phyloP scores from a whole-genome alignment of 37 sponge, comb jelly and placozoan genomes.

The Oopsacas minuta region DNA sequence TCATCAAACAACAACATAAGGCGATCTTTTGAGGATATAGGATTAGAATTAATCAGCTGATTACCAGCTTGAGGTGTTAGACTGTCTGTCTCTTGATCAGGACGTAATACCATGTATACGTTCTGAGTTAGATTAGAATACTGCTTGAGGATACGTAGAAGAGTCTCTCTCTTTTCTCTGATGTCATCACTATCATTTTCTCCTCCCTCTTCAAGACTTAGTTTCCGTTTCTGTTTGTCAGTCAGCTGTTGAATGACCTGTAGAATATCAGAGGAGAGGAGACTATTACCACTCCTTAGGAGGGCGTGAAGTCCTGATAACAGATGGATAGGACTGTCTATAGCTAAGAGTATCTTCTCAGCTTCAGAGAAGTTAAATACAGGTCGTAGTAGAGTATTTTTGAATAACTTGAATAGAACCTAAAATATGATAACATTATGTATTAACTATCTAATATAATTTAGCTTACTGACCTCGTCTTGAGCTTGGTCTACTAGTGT shows the following conservation, averaged over 20 bases:
- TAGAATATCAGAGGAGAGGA: not conserved
- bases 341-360: not conserved
- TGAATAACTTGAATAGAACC: not conserved
- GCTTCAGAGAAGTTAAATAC: not conserved
- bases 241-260: not conserved
- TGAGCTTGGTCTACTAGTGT: not conserved
- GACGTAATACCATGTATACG: not conserved
- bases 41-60: not conserved
- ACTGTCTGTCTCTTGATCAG: not conserved
- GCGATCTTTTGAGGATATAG: not conserved
- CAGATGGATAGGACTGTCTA: constrained; percentile 11
- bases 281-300: not conserved
- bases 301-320: constrained; percentile 10
- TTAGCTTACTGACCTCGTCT: not conserved
- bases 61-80: not conserved
- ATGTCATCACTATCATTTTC: constrained; percentile 2
- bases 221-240: not conserved
- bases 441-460: too few relatives aligned
- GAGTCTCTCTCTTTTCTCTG: not conserved
- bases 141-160: not conserved
- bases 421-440: too few relatives aligned
- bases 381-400: not conserved
- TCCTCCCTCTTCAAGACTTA: not conserved
- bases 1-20: not conserved
- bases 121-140: not conserved